Percentiles rank a stretch among this genome's conserved stretches.
Conservation (phyloP, 1,140 invertebrate genomes). For the Drosophila triauraria region DNA sequence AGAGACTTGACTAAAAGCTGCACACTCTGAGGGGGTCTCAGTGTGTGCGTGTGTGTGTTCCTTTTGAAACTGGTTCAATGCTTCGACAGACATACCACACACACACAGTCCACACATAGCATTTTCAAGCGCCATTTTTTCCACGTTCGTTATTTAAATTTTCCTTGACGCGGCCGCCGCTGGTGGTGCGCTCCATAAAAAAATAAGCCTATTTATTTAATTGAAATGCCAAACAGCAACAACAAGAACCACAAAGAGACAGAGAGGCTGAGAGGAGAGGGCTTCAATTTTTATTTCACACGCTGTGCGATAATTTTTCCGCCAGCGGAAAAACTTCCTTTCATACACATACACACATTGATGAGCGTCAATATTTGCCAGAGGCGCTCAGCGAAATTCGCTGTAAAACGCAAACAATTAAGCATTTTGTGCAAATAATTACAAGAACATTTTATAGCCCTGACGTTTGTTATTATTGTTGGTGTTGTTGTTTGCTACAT, state of each 20-base stretch:
- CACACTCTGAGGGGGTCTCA: constrained; percentile 26
- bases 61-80: constrained; percentile 72
- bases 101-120: constrained; percentile 7
- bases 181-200: constrained; percentile 48
- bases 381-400: constrained; percentile 55
- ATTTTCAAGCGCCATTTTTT: constrained; percentile 53
- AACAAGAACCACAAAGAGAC: constrained; percentile 17
- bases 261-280: background rate
- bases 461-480: background rate
- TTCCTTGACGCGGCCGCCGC: constrained; percentile 42
- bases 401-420: constrained; percentile 80
- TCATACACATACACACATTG: constrained; percentile 26
- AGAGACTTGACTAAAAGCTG: constrained; percentile 78
- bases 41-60: constrained; percentile 21
- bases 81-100: constrained; percentile 35
- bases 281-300: constrained; percentile 51
- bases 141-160: constrained; percentile 71
- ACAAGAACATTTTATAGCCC: constrained; percentile 56
- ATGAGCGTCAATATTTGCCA: constrained; percentile 73
- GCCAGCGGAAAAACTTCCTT: constrained; percentile 44
- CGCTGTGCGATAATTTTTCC: constrained; percentile 69
- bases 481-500: constrained; percentile 52
- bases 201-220: constrained; percentile 83
- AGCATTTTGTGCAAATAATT: constrained; percentile 80
- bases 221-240: constrained; percentile 70